Percentiles rank a stretch among this genome's conserved stretches.
These are phyloP conservation scores for Leptobrachium ailaonicum DNA, from an alignment of 2,113 vertebrate genomes.

Conservation along the genomic window DNA sequence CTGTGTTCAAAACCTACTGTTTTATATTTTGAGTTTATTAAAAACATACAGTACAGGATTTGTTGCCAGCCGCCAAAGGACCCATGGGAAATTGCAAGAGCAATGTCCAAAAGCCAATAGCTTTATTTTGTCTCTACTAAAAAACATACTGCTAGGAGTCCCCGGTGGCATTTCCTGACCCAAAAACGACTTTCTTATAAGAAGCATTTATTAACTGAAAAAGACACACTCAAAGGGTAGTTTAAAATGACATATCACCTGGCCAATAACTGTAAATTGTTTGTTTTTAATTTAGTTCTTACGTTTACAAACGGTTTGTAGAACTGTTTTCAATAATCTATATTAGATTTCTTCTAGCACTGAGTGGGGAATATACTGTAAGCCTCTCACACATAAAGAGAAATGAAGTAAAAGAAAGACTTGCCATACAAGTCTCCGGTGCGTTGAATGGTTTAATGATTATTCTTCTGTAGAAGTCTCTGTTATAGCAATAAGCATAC, in stretches of 20 bases:
- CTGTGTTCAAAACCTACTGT: conserved; percentile 16
- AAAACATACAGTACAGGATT: conserved; percentile 29
- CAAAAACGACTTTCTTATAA: conserved; percentile 50
- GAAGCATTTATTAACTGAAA: conserved; percentile 47
- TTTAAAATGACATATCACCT: conserved; percentile 48
- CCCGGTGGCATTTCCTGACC: conserved; percentile 40
- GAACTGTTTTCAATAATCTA: conserved; percentile 48
- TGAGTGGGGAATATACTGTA: conserved; percentile 38
- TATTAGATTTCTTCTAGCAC: conserved; percentile 47
- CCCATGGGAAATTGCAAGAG: conserved; percentile 43
- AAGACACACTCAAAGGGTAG: conserved; percentile 31
- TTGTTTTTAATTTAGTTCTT: conserved; percentile 48
- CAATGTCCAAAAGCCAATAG: conserved; percentile 43
- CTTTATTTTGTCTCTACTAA: conserved; percentile 40
- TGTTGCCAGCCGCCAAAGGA: conserved; percentile 23
- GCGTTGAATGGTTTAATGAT: conserved; percentile 33
- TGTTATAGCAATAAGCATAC: conserved; percentile 37
- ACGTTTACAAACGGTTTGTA: conserved; percentile 42
- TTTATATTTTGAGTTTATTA: conserved; percentile 46
- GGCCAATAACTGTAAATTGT: conserved; percentile 44
- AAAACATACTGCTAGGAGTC: conserved; percentile 38
- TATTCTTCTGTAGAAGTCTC: conserved; percentile 33
- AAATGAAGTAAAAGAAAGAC: conserved; percentile 33
- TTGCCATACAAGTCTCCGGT: conserved; percentile 24
- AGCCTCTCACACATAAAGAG: conserved; percentile 39